Conservation (phyloP, 2,797 vertebrate species). For the Alfaro cultratus region DNA sequence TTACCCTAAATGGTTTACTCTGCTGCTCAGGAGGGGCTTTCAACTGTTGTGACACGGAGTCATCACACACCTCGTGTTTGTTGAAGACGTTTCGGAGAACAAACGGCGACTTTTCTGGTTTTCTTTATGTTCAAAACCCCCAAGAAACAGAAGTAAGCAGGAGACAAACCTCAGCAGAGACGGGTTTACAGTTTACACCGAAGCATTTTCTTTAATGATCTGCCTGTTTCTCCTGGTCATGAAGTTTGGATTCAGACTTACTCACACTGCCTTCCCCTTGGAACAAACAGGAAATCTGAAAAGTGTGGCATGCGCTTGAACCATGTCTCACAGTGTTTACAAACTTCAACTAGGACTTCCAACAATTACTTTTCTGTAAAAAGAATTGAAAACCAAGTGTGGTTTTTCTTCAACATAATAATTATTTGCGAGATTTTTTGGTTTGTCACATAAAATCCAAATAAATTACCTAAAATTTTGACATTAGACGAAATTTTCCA, state of each 20-base stretch:
- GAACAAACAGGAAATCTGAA: not conserved
- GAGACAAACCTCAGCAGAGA: not conserved
- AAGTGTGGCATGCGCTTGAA: not conserved
- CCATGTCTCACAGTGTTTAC: not conserved
- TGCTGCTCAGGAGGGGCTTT: slow-evolving; percentile 39
- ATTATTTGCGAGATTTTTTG: too few relatives aligned
- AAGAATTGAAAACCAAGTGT: too few relatives aligned
- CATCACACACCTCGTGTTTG: slow-evolving; percentile 65
- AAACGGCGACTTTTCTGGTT: slow-evolving; percentile 20
- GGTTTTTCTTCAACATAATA: too few relatives aligned
- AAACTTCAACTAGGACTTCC: too few relatives aligned
- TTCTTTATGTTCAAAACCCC: not conserved
- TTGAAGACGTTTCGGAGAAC: slow-evolving; percentile 32
- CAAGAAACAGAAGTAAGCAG: not conserved
- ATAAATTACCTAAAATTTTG: too few relatives aligned
- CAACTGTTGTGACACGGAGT: slow-evolving; percentile 37
- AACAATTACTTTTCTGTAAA: too few relatives aligned
- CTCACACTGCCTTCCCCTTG: too few relatives aligned
- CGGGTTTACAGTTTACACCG: not conserved
- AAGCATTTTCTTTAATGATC: not conserved
- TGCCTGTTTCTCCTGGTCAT: not conserved
- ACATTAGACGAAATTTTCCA: too few relatives aligned
- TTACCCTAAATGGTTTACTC: slow-evolving; percentile 74
- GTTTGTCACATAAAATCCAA: too few relatives aligned
- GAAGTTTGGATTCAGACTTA: not conserved